Base-by-base conservation (phyloP, 2,888 invertebrate species). In the Invenusta paracnida region DNA sequence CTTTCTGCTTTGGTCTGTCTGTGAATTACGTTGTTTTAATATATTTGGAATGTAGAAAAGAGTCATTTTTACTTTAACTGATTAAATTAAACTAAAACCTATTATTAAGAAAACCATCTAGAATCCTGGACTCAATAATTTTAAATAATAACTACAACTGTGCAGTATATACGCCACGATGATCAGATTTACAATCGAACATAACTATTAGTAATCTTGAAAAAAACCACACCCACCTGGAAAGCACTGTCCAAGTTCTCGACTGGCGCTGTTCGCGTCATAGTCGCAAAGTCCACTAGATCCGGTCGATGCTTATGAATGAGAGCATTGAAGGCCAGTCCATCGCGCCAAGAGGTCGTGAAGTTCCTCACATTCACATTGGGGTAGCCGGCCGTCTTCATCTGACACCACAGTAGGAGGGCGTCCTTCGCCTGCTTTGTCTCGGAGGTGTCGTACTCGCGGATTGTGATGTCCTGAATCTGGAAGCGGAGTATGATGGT, bases 351-450 rank as follows among this genome's bases (percentile, higher is more conserved):
- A 2, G 97, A 97, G 30, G 97, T 98, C 81, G 98, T 98, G 92
- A 99, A 99, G 93, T 99, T 99, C 87, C 98, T 94, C 27, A 99
- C 97, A 91, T 99, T 99, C 29, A 99, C 99, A 91, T 99, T 99
- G 91, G 97, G 95, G 92, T 99, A 99, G 83, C 99, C 99, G 79
- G 99, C 99, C 0, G 99, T 99, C 93, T 99, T 99, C 98, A 99
- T 99, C 93, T 99, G 99, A 93, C 99, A 99, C 99, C 99, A 99
- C 86, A 99, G 93, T 83, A 98, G 93, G 86, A 98, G 93, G 0
- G 99, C 99, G 92, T 99, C 91, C 89, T 91, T 91, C 85, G 91
- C 91, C 66, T 87, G 83, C 48, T 87, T 23, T 23, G 82, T 87
- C 87, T 88, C 87, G 84, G 28, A 86, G 86, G 79, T 86, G 85